A percentile compares a stretch with the other conserved stretches of the same genome.
Conservation (phyloP, 2,113 vertebrate species). For the Tragelaphus buxtoni region DNA sequence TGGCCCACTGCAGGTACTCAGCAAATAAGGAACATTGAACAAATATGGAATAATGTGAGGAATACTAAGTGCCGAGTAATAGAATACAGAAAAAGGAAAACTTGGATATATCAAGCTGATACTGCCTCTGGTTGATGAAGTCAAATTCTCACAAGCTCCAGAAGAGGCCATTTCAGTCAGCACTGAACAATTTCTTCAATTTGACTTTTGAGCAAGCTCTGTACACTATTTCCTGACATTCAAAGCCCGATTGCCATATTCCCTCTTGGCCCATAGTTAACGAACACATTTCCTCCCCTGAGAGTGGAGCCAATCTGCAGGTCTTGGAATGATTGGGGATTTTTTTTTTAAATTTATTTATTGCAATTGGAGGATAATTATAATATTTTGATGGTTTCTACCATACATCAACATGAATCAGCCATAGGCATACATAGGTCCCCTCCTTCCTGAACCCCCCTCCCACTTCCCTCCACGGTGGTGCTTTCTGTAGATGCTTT, state of each 20-base stretch:
- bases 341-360: not conserved
- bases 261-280: not conserved
- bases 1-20: not conserved
- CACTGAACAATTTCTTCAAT: not conserved
- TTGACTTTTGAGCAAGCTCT: not conserved
- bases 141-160: not conserved
- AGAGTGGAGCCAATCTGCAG: not conserved
- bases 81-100: not conserved
- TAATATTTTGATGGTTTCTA: not conserved
- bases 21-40: not conserved
- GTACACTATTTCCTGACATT: not conserved
- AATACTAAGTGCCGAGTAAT: not conserved
- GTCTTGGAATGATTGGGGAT: not conserved
- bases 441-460: not conserved
- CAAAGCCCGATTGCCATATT: not conserved
- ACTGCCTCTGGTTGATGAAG: not conserved
- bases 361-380: not conserved
- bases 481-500: not conserved
- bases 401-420: not conserved
- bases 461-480: not conserved
- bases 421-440: not conserved
- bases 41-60: not conserved
- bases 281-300: not conserved
- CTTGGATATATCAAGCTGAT: not conserved
- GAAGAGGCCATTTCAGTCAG: not conserved